These are phyloP conservation scores for Drosophila neonasuta DNA, from an alignment of 2,888 invertebrate genomes.

Conservation along the genomic window DNA sequence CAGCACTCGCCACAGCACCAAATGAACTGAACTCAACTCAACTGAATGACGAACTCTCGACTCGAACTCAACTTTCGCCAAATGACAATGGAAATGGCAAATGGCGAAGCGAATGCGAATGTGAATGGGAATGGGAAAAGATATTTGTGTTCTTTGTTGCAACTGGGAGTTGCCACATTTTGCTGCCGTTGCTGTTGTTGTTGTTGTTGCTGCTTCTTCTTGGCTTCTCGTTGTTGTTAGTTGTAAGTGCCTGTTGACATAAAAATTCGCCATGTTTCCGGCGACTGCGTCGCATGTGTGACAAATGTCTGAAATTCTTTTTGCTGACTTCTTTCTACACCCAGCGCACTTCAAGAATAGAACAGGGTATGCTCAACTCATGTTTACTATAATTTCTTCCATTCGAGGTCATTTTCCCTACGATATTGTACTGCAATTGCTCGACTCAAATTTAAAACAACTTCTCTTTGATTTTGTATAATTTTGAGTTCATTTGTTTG, in stretches of 20 bases:
- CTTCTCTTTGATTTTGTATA: too few species aligned
- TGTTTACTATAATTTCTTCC: too few species aligned
- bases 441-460: too few species aligned
- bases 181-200: constrained; percentile 15
- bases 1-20: background rate
- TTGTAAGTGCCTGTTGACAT: constrained; percentile 66
- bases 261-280: constrained; percentile 68
- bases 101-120: constrained; percentile 7
- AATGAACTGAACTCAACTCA: constrained; percentile 47
- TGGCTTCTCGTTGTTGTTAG: constrained; percentile 18
- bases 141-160: constrained; percentile 42
- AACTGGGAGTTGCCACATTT: constrained; percentile 22
- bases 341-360: background rate
- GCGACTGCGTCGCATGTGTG: constrained; percentile 72
- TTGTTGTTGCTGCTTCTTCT: background rate
- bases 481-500: too few species aligned
- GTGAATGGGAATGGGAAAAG: constrained; percentile 9
- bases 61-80: constrained; percentile 51
- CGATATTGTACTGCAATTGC: too few species aligned
- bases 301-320: constrained; percentile 66
- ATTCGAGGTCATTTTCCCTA: too few species aligned
- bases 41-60: constrained; percentile 57
- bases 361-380: too few species aligned
- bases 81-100: constrained; percentile 18
- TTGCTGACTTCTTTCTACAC: constrained; percentile 24